Evolutionary conservation across 2,888 invertebrate species (phyloP).

Genomic region (Osedax fenrisi): DNA sequence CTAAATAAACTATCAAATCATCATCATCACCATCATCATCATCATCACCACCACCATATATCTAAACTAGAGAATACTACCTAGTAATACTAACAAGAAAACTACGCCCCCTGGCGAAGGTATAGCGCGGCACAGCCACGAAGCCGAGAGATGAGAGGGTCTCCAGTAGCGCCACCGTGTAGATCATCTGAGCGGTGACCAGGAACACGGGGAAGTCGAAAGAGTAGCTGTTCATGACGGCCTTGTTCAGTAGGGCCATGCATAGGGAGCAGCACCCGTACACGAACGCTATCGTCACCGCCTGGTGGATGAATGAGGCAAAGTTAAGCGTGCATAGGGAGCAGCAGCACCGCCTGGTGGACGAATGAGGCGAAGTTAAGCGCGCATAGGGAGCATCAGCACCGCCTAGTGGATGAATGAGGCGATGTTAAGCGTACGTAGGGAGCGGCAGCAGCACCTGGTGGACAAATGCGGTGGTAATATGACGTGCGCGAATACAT

Average conservation of each 20-base stretch:
- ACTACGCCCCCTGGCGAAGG: constrained; percentile 48
- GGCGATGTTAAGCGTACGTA: no score
- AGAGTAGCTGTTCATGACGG: constrained; percentile 47
- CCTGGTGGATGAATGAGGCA: no score
- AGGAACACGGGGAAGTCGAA: constrained; percentile 54
- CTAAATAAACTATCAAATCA: no score
- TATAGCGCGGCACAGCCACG: constrained; percentile 47
- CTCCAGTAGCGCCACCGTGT: constrained; percentile 50
- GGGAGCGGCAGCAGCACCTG: constrained; percentile 44
- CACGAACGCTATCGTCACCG: constrained; percentile 45
- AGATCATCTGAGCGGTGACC: constrained; percentile 52
- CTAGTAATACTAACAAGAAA: constrained; percentile 47
- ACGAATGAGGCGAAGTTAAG: no score
- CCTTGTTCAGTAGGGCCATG: constrained; percentile 52
- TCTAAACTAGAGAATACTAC: no score
- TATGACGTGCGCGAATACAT: no score
- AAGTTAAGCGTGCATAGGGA: constrained; percentile 50
- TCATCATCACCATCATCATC: no score
- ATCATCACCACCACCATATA: no score
- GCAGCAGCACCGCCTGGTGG: constrained; percentile 39
- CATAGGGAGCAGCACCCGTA: constrained; percentile 50
- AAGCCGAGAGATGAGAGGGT: constrained; percentile 40
- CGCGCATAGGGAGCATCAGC: constrained; percentile 48
- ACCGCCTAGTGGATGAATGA: constrained; percentile 38
- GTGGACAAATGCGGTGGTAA: no score